Base-by-base conservation (phyloP, 2,113 vertebrate genomes). In the Ailuropoda melanoleuca region DNA sequence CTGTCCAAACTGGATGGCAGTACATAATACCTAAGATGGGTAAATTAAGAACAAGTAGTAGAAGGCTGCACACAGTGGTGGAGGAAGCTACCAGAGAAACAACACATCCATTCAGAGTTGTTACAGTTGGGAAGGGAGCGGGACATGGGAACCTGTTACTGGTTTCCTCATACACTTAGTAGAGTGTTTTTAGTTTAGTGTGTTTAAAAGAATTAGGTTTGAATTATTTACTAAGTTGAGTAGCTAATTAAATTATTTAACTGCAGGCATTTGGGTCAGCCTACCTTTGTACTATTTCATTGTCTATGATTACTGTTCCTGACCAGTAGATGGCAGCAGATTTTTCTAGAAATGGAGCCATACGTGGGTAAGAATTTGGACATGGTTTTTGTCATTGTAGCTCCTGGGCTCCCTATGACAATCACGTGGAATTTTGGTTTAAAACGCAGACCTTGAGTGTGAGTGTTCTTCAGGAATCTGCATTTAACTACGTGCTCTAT, bases 271-370 rank as follows among this genome's bases (percentile, higher is more conserved):
- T 88, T 64, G 50, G 14, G n/a, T 90, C 29, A 37, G 1, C 43
- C 21, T 64, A n/a, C 19, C n/a, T 21, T 75, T 89, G 29, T 78
- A 50, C 72, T 46, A 2, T 78, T 82, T 50, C 53, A 19, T 46
- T 55, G 48, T 48, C 26, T 37, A 21, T 3, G 4, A 75, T 78
- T 62, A n/a, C 66, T 70, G 1, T 70, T 70, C 43, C 39, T 93
- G 66, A 84, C 96, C 97, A 96, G 89, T 98, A 97, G 97, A 90
- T 97, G 97, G 97, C 98, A 98, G 95, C 93, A 98, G 88, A 90
- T 43, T 74, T 94, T 74, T 23, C 53, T 78, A 74, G 70, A 64
- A 92, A 14, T 72, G 14, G 88, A 92, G 29, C 37, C 34, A 19
- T 53, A 23, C 4, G 0, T 72, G 46, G 34, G 60, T 37, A 37